These are phyloP conservation scores for Torymus texanus DNA, from an alignment of 2,888 invertebrate genomes.

Conservation along the genomic window DNA sequence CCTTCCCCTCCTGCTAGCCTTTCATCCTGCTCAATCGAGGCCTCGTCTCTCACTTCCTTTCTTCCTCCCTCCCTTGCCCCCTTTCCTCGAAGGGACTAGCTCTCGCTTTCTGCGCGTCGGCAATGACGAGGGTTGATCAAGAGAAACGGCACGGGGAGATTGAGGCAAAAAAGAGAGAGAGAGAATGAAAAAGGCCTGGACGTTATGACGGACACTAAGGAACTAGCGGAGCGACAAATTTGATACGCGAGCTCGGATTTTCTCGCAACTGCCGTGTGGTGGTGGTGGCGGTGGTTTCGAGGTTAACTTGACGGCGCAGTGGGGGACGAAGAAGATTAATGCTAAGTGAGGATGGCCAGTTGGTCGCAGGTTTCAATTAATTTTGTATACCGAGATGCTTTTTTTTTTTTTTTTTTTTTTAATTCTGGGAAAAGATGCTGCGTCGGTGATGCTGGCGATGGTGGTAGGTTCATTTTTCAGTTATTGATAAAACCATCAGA, in stretches of 20 bases:
- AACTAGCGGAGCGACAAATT: constrained; percentile 37
- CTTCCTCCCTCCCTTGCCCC: background rate
- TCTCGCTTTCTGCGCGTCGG: background rate
- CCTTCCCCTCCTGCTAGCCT: no score
- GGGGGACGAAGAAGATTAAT: background rate
- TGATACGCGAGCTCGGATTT: constrained; percentile 11
- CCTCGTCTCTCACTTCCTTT: constrained; percentile 5
- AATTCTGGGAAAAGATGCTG: no score
- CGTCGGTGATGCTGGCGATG: no score
- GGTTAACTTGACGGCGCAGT: no score
- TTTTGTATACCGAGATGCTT: background rate
- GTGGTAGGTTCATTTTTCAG: no score
- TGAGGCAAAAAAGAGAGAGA: background rate
- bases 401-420: no score
- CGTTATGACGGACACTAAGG: constrained; percentile 12
- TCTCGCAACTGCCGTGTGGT: background rate
- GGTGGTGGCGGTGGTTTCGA: no score
- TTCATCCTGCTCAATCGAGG: no score
- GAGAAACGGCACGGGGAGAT: background rate
- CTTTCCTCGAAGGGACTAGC: background rate
- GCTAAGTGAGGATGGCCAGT: background rate
- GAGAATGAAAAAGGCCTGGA: background rate
- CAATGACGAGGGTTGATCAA: constrained; percentile 43
- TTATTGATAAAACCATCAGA: no score
- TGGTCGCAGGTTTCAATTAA: constrained; percentile 2